Percentiles rank a stretch among this genome's conserved stretches.
phyloP scores from a whole-genome alignment of 2,888 invertebrate genomes.

The Disparrhopalites patrizii region DNA sequence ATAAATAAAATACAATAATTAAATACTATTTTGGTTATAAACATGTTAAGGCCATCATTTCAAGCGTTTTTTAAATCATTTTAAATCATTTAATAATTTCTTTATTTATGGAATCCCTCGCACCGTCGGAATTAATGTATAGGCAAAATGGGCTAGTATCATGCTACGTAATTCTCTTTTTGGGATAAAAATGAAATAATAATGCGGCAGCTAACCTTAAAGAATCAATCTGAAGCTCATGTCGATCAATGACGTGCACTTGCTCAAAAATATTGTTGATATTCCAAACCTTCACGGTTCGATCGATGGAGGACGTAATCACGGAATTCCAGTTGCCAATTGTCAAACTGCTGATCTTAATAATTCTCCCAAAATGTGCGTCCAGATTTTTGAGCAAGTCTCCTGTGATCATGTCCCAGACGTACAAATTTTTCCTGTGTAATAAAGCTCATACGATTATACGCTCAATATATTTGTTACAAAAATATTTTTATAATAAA shows the following conservation, averaged over 20 bases:
- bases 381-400: conserved; percentile 86
- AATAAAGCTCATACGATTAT: too few species aligned
- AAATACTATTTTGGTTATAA: too few species aligned
- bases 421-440: conserved; percentile 83
- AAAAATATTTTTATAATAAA: too few species aligned
- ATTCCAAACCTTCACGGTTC: conserved; percentile 98
- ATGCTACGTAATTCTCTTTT: too few species aligned
- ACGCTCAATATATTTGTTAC: too few species aligned
- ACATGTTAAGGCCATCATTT: too few species aligned
- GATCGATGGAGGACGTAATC: conserved; percentile 94
- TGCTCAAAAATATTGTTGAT: conserved; percentile 98
- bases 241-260: conserved; percentile 90
- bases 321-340: conserved; percentile 84
- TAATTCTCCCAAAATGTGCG: conserved; percentile 94
- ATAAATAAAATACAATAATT: too few species aligned
- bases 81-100: neutral
- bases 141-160: too few species aligned
- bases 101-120: too few species aligned
- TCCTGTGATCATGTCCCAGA: conserved; percentile 80
- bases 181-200: too few species aligned
- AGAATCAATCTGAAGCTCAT: conserved; percentile 82
- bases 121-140: too few species aligned
- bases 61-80: neutral
- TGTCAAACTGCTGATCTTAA: conserved; percentile 81
- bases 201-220: conserved; percentile 72